Conservation (phyloP, 2,113 vertebrate genomes). For the Sakesphorus luctuosus region DNA sequence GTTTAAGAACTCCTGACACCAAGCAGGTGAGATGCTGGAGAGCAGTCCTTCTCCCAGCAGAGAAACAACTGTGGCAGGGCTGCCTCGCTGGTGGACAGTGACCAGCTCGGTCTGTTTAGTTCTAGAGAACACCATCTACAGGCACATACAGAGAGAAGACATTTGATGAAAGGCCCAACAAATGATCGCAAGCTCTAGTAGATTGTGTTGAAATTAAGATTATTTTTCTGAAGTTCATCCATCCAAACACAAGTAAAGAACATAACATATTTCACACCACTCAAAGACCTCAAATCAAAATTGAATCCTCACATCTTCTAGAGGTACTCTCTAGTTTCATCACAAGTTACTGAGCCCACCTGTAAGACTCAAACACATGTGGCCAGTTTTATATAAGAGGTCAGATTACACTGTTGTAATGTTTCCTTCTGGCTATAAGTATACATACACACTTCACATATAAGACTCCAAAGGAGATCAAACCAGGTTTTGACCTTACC, state of each 20-base stretch:
- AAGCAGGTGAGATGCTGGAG: neutral
- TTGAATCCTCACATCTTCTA: neutral
- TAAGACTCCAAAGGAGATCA: neutral
- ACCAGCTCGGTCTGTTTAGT: neutral
- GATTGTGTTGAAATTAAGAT: neutral
- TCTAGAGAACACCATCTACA: neutral
- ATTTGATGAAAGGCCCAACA: neutral
- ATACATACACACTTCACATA: neutral
- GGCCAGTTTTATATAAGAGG: neutral
- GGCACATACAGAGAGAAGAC: neutral
- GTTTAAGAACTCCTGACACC: neutral
- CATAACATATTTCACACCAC: neutral
- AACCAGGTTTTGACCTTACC: neutral
- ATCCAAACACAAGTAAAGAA: neutral
- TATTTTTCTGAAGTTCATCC: neutral
- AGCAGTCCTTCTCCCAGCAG: neutral
- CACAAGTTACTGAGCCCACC: constrained; percentile 32
- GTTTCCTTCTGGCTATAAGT: constrained; percentile 16
- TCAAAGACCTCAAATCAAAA: constrained; percentile 1
- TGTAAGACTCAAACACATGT: constrained; percentile 5
- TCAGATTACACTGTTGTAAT: neutral
- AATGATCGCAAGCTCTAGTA: neutral
- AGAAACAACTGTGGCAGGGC: neutral
- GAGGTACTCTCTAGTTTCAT: neutral
- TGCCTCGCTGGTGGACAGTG: accelerated